A percentile compares a stretch with the other conserved stretches of the same genome.
phyloP scores from a whole-genome alignment of 1,140 invertebrate species.

The Nephila pilipes region DNA sequence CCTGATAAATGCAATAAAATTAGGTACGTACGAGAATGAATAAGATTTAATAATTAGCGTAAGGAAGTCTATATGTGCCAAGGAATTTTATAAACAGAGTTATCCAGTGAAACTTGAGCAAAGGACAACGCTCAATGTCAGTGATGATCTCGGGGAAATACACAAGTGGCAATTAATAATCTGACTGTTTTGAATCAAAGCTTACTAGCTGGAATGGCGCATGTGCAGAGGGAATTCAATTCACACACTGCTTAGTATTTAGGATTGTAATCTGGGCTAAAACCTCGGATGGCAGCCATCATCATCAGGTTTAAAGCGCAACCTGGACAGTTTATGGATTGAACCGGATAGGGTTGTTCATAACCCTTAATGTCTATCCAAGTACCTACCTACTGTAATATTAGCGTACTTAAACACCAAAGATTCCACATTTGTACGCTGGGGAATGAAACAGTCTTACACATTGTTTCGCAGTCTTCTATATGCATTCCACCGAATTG shows the following conservation, averaged over 20 bases:
- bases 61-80: no score
- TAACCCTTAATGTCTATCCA: slow-evolving; percentile 23
- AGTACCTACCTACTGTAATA: slow-evolving; percentile 1
- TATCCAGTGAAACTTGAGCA: no score
- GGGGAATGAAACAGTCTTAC: slow-evolving; percentile 31
- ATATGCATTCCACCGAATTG: slow-evolving; percentile 7
- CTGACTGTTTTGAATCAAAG: background rate
- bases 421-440: slow-evolving; percentile 21
- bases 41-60: no score
- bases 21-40: no score
- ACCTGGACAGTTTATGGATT: slow-evolving; percentile 47
- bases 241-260: slow-evolving; percentile 8
- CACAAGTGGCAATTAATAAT: background rate
- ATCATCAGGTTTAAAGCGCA: slow-evolving; percentile 44
- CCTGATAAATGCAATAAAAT: no score
- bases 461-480: background rate
- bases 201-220: background rate
- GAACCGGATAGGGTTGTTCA: slow-evolving; percentile 35
- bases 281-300: slow-evolving; percentile 5
- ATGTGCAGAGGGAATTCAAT: slow-evolving; percentile 30
- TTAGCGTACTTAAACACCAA: slow-evolving; percentile 28
- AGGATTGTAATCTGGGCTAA: slow-evolving; percentile 33
- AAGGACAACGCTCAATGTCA: no score
- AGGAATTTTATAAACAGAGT: no score
- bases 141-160: no score